Percentiles rank a stretch among this genome's conserved stretches.
Conservation (phyloP, 2,113 vertebrate species). For the Oryzias curvinotus region DNA sequence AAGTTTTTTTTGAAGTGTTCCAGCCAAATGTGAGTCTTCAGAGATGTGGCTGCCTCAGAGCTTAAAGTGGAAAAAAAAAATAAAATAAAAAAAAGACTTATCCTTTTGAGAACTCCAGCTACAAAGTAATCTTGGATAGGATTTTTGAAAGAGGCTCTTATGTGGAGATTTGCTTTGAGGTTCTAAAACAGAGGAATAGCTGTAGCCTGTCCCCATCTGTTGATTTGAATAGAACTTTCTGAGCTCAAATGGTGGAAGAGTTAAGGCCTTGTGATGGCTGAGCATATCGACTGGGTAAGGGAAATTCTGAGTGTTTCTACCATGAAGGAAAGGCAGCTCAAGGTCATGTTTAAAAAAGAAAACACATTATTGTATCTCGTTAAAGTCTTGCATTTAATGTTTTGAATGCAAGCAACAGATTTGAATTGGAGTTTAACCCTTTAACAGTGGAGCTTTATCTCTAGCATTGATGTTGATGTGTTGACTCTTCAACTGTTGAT, state of each 20-base stretch:
- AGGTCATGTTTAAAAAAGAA: conserved; percentile 4
- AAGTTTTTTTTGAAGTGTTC: conserved; percentile 27
- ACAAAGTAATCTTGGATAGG: conserved; percentile 52
- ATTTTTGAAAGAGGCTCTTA: conserved; percentile 36
- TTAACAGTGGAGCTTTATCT: too few species aligned
- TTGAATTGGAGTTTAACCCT: too few species aligned
- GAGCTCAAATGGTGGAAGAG: conserved; percentile 27
- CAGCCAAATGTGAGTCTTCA: conserved; percentile 39
- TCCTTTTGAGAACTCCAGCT: conserved; percentile 38
- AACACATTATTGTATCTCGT: neutral
- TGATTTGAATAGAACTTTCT: conserved; percentile 56
- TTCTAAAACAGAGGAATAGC: conserved; percentile 27
- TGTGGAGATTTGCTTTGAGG: conserved; percentile 44
- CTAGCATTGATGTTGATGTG: too few species aligned
- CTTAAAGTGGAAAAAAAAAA: neutral
- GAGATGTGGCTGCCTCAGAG: conserved; percentile 17
- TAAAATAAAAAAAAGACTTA: conserved; percentile 9
- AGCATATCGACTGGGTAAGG: conserved; percentile 34
- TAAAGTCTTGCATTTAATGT: neutral
- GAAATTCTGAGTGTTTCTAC: conserved; percentile 10
- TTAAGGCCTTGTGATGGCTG: conserved; percentile 31
- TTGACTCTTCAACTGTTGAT: too few species aligned
- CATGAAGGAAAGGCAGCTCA: neutral
- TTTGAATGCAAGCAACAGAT: too few species aligned
- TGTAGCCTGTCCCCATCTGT: conserved; percentile 46